These are phyloP conservation scores for Molothrus aeneus DNA, from an alignment of 2,797 vertebrate genomes.

Conservation along the genomic window DNA sequence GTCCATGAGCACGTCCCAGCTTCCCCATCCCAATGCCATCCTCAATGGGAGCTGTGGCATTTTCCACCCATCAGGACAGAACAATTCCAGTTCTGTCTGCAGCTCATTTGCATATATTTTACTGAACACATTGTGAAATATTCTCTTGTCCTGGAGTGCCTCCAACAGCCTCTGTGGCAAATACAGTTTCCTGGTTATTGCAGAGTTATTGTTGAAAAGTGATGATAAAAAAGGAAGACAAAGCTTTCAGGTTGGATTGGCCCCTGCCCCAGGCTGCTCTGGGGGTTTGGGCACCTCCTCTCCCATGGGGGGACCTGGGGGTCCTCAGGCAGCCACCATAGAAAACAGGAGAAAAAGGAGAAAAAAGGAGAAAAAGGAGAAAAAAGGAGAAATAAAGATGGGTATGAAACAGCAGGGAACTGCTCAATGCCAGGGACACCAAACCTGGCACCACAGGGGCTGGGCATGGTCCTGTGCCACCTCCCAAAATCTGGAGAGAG, in stretches of 20 bases:
- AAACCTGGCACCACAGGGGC: background rate
- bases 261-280: background rate
- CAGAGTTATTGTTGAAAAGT: background rate
- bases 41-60: background rate
- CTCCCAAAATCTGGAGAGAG: background rate
- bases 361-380: background rate
- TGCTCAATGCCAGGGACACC: background rate
- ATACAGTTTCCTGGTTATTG: background rate
- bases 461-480: background rate
- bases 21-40: background rate
- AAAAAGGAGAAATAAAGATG: background rate
- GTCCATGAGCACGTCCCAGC: background rate
- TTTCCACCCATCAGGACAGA: background rate
- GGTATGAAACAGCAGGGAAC: rapidly evolving
- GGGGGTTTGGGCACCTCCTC: background rate
- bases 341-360: background rate
- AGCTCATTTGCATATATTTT: background rate
- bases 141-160: background rate
- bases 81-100: background rate
- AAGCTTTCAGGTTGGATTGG: background rate
- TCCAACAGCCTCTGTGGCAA: background rate
- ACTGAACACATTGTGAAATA: background rate
- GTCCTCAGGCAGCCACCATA: background rate
- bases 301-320: rapidly evolving
- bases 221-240: background rate